A percentile compares a stretch with the other conserved stretches of the same genome.
Evolutionary conservation across 1,140 invertebrate species (phyloP).

Genomic region (Dendroctonus ponderosae): DNA sequence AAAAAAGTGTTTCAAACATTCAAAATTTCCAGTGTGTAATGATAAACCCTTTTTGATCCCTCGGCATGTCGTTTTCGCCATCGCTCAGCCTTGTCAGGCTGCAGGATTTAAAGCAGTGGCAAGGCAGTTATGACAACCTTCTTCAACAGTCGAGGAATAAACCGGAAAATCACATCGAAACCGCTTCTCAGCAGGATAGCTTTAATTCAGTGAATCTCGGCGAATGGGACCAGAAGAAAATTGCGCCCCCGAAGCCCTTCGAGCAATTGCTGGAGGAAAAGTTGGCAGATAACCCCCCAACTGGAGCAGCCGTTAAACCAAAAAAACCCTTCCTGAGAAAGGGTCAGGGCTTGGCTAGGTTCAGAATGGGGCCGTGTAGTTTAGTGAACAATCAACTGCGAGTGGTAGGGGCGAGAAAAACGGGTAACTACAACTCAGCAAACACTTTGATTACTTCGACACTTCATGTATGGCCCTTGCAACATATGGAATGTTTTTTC

Average conservation of each 20-base stretch:
- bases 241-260: slow-evolving; percentile 37
- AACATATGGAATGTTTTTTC: slow-evolving; percentile 92
- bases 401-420: neutral
- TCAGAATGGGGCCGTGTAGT: slow-evolving; percentile 39
- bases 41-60: neutral
- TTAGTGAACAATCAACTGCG: slow-evolving; percentile 14
- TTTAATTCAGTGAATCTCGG: neutral
- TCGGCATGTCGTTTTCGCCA: slow-evolving; percentile 29
- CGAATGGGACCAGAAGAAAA: slow-evolving; percentile 35
- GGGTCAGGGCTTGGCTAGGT: slow-evolving; percentile 44
- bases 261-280: slow-evolving; percentile 38
- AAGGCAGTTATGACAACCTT: slow-evolving; percentile 34
- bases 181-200: slow-evolving; percentile 21
- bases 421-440: neutral
- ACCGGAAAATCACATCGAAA: slow-evolving; percentile 13
- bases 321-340: slow-evolving; percentile 46
- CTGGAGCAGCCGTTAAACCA: slow-evolving; percentile 29
- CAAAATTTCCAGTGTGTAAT: too few relatives aligned
- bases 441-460: slow-evolving; percentile 61
- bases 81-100: slow-evolving; percentile 24
- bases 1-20: too few relatives aligned
- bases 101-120: slow-evolving; percentile 37
- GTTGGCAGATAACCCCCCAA: slow-evolving; percentile 27
- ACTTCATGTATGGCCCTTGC: slow-evolving; percentile 87
- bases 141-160: slow-evolving; percentile 29